These are phyloP conservation scores for Rostratula benghalensis DNA, from an alignment of 2,113 vertebrate genomes.

Conservation along the genomic window DNA sequence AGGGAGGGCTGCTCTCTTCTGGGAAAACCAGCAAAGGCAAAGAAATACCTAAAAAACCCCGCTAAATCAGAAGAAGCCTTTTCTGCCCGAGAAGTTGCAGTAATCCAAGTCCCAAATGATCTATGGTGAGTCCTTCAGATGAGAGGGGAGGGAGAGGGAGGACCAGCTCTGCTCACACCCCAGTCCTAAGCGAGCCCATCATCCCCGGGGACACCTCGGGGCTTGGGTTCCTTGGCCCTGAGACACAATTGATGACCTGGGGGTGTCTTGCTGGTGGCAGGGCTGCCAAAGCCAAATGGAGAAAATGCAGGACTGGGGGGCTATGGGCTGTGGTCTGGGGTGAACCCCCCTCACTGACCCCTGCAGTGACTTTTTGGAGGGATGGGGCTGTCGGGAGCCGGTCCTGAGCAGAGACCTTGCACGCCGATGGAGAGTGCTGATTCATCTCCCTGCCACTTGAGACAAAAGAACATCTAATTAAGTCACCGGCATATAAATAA, in stretches of 20 bases:
- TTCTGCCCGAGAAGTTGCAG: background rate
- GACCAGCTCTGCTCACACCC: fast-evolving
- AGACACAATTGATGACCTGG: fast-evolving
- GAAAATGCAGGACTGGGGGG: background rate
- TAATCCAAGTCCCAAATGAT: background rate
- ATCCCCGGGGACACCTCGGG: fast-evolving
- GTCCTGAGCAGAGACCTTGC: background rate
- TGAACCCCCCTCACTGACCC: fast-evolving
- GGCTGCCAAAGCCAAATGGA: fast-evolving
- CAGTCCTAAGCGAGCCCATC: background rate
- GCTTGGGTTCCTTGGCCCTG: background rate
- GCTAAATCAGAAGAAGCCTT: background rate
- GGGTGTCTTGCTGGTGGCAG: background rate
- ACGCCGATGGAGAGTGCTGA: conserved; percentile 21
- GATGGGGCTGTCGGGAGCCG: background rate
- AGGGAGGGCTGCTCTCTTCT: background rate
- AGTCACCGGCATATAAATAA: conserved; percentile 40
- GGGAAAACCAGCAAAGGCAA: background rate
- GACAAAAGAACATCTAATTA: conserved; percentile 64
- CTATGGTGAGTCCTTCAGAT: background rate
- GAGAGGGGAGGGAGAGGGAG: background rate
- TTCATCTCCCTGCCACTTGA: conserved; percentile 50
- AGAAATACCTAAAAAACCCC: too few relatives aligned
- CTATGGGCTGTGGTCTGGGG: background rate
- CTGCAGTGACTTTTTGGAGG: fast-evolving